Conservation (phyloP, 1,140 invertebrate genomes). For the Drosophila ercepeae region DNA sequence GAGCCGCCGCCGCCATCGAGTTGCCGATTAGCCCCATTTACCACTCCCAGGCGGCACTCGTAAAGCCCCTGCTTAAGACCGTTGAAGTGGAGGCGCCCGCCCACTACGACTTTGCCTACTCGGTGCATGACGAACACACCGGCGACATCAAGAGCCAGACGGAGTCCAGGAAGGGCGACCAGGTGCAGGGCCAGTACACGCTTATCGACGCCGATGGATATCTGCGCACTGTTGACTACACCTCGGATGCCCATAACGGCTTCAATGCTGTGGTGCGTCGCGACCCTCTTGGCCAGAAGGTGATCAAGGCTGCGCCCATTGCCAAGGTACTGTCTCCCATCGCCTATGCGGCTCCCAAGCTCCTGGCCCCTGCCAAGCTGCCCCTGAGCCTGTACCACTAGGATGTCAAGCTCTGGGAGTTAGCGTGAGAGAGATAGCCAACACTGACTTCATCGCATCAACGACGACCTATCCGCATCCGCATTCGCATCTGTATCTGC, state of each 20-base stretch:
- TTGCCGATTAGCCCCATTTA: conserved; percentile 60
- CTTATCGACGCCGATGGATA: conserved; percentile 87
- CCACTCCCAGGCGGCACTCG: conserved; percentile 49
- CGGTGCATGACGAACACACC: conserved; percentile 85
- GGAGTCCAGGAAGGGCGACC: conserved; percentile 85
- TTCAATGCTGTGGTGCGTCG: conserved; percentile 85
- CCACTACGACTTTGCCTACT: conserved; percentile 85
- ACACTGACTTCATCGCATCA: conserved; percentile 77
- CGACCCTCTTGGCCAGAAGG: conserved; percentile 81
- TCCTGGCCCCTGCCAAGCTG: conserved; percentile 57
- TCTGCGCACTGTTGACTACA: conserved; percentile 87
- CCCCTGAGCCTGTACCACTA: conserved; percentile 63
- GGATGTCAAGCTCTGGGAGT: not conserved
- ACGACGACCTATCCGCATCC: conserved; percentile 58
- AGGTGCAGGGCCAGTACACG: conserved; percentile 86
- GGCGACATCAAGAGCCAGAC: conserved; percentile 86
- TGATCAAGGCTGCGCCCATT: conserved; percentile 82
- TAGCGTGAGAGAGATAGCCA: conserved; percentile 57
- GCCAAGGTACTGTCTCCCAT: conserved; percentile 48
- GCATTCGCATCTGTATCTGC: conserved; percentile 28
- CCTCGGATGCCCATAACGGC: conserved; percentile 85
- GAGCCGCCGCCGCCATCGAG: conserved; percentile 74
- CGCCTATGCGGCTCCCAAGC: conserved; percentile 66
- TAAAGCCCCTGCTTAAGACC: conserved; percentile 84
- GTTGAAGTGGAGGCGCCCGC: conserved; percentile 85